Evolutionary conservation across 2,113 vertebrate species (phyloP).

Genomic region (Charina bottae): DNA sequence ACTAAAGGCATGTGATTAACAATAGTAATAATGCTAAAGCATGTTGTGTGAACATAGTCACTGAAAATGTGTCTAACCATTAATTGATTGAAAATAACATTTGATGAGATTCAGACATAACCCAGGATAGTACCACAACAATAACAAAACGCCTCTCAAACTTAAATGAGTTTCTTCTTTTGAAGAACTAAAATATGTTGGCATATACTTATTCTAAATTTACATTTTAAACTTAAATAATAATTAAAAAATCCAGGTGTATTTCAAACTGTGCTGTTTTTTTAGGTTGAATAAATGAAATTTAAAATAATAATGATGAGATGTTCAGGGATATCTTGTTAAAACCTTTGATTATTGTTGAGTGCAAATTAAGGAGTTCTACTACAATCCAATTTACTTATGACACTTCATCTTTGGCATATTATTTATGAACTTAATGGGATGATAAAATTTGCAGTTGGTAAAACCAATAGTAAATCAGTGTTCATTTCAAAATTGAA

Average conservation of each 20-base stretch:
- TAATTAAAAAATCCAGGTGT: constrained; percentile 20
- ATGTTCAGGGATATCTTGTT: constrained; percentile 3
- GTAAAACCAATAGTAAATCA: too few relatives aligned
- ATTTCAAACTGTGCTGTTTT: constrained; percentile 8
- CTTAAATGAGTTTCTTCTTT: neutral
- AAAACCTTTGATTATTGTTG: neutral
- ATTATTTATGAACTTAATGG: too few relatives aligned
- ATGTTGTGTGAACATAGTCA: neutral
- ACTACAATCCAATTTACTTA: neutral
- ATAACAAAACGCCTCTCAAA: neutral
- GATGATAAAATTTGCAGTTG: constrained; percentile 11
- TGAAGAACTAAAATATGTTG: neutral
- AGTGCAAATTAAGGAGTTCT: neutral
- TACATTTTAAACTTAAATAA: neutral
- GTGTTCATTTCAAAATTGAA: constrained; percentile 13
- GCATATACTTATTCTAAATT: neutral
- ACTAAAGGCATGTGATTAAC: too few relatives aligned
- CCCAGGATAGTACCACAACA: neutral
- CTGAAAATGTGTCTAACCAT: neutral
- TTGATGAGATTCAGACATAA: neutral
- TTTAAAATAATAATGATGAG: neutral
- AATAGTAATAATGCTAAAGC: too few relatives aligned
- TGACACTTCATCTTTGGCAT: constrained; percentile 3
- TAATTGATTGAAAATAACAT: neutral
- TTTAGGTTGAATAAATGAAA: neutral